A percentile compares a stretch with the other conserved stretches of the same genome.
Conservation (phyloP, 2,888 invertebrate species). For the Acleris emargana region DNA sequence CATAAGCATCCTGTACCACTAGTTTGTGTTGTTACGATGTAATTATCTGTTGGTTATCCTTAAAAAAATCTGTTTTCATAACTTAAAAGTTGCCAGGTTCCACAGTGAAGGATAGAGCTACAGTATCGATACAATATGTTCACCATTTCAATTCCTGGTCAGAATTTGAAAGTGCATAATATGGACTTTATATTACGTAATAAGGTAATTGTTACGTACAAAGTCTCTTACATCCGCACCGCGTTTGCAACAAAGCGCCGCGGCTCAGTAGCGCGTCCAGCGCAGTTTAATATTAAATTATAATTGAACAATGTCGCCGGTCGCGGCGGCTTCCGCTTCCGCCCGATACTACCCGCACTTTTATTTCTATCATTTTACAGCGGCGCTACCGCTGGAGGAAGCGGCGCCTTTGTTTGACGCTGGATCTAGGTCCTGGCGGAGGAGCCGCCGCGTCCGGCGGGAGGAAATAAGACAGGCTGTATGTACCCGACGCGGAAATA, state of each 20-base stretch:
- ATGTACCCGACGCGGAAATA: too few relatives aligned
- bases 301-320: not conserved
- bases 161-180: too few relatives aligned
- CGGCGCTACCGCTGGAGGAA: constrained; percentile 4
- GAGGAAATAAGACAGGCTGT: not conserved
- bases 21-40: too few relatives aligned
- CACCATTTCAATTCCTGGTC: too few relatives aligned
- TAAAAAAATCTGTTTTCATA: too few relatives aligned
- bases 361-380: constrained; percentile 19
- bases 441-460: not conserved
- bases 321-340: constrained; percentile 8
- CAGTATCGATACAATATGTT: too few relatives aligned
- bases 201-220: not conserved
- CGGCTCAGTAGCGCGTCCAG: not conserved
- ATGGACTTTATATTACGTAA: too few relatives aligned
- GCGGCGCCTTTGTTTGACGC: constrained; percentile 3
- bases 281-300: constrained; percentile 1
- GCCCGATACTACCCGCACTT: constrained; percentile 12
- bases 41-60: too few relatives aligned
- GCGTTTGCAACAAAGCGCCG: not conserved
- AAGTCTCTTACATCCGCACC: not conserved
- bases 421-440: not conserved
- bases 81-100: too few relatives aligned
- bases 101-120: too few relatives aligned
- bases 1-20: too few relatives aligned